Evolutionary conservation across 2,113 vertebrate species (phyloP), one percentile per base, ranked within the genome.

Genomic region (Variabilichromis moorii): DNA sequence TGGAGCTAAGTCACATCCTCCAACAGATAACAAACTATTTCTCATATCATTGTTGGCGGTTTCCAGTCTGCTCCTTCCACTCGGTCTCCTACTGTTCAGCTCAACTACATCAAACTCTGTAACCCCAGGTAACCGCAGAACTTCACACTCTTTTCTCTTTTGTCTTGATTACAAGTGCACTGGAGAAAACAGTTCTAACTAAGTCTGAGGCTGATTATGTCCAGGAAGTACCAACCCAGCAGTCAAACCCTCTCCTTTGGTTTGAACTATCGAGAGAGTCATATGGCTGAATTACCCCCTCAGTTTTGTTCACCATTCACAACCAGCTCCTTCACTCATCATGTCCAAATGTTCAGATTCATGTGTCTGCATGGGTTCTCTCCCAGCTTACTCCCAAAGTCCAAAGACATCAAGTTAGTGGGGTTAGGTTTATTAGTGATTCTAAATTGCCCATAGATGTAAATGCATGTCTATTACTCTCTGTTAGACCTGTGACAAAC

Each of bases 221-320:
- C 1, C 33, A 68, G 33, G 61, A 66, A 68, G 33, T 35, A 66
- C 31, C 31, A n/a, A n/a, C 61, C 61, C 61, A 35, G 31, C 17
- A n/a, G 61, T 12, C 33, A 68, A n/a, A 13, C 4, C 14, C 26
- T 14, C 14, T 61, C 8, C 8, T 33, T 61, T 61, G 28, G 28
- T 68, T 37, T 37, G 33, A n/a, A 68, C 33, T 55, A 55, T 1
- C 2, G 2, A 55, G 53, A 54, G 10, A 66, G 33, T 68, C 10
- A 37, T 12, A 12, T 68, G 19, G 33, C 33, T 8, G 4, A 37
- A 37, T 37, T 21, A 37, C 19, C 19, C 1, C 0, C 33, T 37
- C 17, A 37, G 61, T 66, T 66, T 68, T 68, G 61, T 68, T 68
- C 61, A 3, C 61, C 33, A 35, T 68, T 66, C 61, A 66, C 19